A percentile compares a stretch with the other conserved stretches of the same genome.
Conservation (phyloP, 2,797 vertebrate genomes). For the Notolepis coatsorum region DNA sequence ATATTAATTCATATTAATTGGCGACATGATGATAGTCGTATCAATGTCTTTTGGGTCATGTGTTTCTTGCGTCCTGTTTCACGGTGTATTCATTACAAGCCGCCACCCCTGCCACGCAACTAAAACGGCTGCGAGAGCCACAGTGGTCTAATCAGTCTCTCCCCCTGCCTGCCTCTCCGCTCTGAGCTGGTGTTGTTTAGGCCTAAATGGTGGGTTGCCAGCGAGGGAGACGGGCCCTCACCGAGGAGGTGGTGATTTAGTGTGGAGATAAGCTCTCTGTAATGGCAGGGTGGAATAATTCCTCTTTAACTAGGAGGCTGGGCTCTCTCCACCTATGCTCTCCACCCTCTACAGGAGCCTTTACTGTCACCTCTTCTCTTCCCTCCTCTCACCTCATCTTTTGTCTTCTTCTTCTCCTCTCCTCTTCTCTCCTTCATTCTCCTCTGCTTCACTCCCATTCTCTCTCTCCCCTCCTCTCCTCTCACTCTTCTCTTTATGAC, state of each 20-base stretch:
- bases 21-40: too few species aligned
- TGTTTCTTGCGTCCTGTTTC: conserved; percentile 25
- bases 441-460: neutral
- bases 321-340: conserved; percentile 70
- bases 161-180: conserved; percentile 3
- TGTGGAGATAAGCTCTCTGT: conserved; percentile 90
- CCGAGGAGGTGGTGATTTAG: conserved; percentile 90
- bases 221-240: conserved; percentile 65
- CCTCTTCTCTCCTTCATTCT: conserved; percentile 23
- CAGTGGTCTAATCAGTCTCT: conserved; percentile 45
- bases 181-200: conserved; percentile 82
- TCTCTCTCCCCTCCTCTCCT: neutral
- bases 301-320: conserved; percentile 81
- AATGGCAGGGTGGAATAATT: conserved; percentile 94
- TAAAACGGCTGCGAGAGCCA: too few species aligned
- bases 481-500: conserved; percentile 11
- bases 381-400: conserved; percentile 29
- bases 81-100: conserved; percentile 12
- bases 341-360: conserved; percentile 59
- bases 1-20: too few species aligned
- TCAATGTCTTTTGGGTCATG: neutral
- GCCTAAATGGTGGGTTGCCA: conserved; percentile 88
- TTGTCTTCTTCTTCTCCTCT: conserved; percentile 29
- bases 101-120: too few species aligned
- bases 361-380: conserved; percentile 52